Percentiles rank a stretch among this genome's conserved stretches.
phyloP scores from a whole-genome alignment of 2,888 invertebrate species.

The Dicyrtoma fusca region DNA sequence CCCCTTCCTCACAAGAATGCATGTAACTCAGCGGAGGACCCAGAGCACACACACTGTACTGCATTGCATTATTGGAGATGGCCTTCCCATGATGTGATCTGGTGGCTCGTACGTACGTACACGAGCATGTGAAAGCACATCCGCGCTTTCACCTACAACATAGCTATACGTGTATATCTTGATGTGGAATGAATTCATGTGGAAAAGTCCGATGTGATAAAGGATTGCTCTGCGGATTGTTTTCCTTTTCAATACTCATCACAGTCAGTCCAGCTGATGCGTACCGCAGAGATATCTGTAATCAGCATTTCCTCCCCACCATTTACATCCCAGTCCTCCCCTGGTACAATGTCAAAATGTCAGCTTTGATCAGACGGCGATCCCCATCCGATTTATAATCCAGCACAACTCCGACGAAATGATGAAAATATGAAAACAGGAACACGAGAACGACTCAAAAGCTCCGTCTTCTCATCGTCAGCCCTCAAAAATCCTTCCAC shows the following conservation, averaged over 20 bases:
- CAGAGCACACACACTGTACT: background rate
- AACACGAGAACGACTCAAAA: background rate
- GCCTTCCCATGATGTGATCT: too few species aligned
- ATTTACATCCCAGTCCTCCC: background rate
- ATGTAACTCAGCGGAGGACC: background rate
- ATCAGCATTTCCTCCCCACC: conserved; percentile 13
- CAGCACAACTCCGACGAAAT: background rate
- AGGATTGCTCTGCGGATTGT: background rate
- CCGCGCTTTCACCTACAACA: too few species aligned
- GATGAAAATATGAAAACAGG: background rate
- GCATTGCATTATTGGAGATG: background rate
- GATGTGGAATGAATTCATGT: background rate
- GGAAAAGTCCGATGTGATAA: conserved; percentile 24
- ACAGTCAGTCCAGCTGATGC: conserved; percentile 19
- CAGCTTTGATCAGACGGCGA: background rate
- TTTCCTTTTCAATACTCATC: conserved; percentile 22
- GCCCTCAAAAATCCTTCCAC: background rate
- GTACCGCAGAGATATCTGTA: conserved; percentile 7
- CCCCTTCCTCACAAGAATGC: too few species aligned
- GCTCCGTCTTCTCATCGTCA: background rate
- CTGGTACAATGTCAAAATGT: background rate
- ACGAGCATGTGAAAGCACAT: too few species aligned
- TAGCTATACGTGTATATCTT: background rate
- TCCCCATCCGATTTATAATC: background rate
- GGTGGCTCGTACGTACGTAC: too few species aligned